Base-by-base conservation (phyloP, 2,888 invertebrate genomes). In the Alentia gelatinosa region DNA sequence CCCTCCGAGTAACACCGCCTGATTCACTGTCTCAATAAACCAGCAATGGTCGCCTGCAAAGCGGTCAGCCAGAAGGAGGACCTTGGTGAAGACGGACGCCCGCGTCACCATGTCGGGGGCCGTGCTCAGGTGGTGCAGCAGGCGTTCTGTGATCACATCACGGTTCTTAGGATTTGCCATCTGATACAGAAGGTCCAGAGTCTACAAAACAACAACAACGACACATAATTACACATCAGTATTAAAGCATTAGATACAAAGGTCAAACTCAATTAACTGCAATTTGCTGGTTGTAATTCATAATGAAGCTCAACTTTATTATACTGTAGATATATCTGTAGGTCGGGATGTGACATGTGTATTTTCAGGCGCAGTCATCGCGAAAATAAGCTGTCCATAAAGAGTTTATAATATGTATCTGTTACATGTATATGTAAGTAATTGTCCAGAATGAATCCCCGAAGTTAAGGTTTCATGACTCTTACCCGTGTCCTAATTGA, bases 161-260 rank as follows among this genome's bases (percentile, higher is more conserved):
- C 95, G 94, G 93, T 96, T 96, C 33, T 93, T 92, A 0, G 93
- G 90, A 92, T 95, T 95, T 68, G 95, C 94, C 93, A 96, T 95
- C 89, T 94, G 92, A 92, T 95, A 95, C 79, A 96, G 93, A n/a
- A 96, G 92, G 40, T 94, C 94, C 89, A 95, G 92, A 42, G 95
- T 95, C 95, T 96, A 93, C 26, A 93, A 92, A 63, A n/a, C 26
- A 33, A 26, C n/a, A n/a, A n/a, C n/a, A n/a, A n/a, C n/a, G n/a
- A n/a, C n/a, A n/a, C n/a, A n/a, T n/a, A n/a, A n/a, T n/a, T n/a
- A n/a, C n/a, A n/a, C n/a, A n/a, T n/a, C n/a, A 75, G 75, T 75
- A 19, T 15, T 26, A n/a, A n/a, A n/a, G n/a, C n/a, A n/a, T n/a
- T n/a, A 37, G 56, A 26, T 7, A 26, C 4, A 33, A 33, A 83